A percentile compares a stretch with the other conserved stretches of the same genome.
Evolutionary conservation across 2,113 vertebrate genomes (phyloP).

Genomic region (Prionailurus bengalensis): DNA sequence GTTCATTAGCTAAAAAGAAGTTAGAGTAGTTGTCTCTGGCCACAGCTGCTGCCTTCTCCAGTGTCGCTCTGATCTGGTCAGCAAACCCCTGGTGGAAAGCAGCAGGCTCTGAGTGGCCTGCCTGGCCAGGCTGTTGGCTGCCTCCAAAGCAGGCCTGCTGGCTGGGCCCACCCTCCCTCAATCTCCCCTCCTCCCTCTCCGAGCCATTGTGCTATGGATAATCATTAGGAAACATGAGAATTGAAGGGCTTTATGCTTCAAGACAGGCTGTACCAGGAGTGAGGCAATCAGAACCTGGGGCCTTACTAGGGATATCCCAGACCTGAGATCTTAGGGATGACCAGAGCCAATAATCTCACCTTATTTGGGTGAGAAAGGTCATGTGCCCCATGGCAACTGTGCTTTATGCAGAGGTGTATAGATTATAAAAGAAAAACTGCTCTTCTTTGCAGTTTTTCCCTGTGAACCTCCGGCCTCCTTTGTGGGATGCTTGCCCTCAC

Average conservation of each 20-base stretch:
- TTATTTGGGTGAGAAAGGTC: constrained; percentile 41
- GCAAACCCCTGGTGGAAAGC: constrained; percentile 68
- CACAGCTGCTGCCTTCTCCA: constrained; percentile 81
- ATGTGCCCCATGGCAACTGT: background rate
- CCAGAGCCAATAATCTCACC: background rate
- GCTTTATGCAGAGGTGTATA: background rate
- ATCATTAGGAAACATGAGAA: constrained; percentile 11
- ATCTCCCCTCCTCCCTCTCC: background rate
- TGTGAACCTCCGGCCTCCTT: background rate
- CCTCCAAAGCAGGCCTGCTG: constrained; percentile 23
- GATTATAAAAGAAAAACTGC: background rate
- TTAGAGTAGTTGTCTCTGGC: constrained; percentile 52
- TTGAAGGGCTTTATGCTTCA: constrained; percentile 33
- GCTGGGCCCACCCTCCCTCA: background rate
- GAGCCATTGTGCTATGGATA: constrained; percentile 14
- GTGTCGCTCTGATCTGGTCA: constrained; percentile 63
- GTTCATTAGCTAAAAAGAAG: constrained; percentile 81
- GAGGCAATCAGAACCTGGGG: background rate
- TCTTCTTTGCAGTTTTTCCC: background rate
- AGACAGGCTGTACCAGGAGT: background rate
- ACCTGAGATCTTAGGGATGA: constrained; percentile 9
- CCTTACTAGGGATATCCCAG: background rate
- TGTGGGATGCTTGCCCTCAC: background rate
- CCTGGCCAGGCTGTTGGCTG: constrained; percentile 22
- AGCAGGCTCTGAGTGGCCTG: constrained; percentile 62